These are phyloP conservation scores for Phaetusa simplex DNA, from an alignment of 2,113 vertebrate genomes.

Conservation along the genomic window DNA sequence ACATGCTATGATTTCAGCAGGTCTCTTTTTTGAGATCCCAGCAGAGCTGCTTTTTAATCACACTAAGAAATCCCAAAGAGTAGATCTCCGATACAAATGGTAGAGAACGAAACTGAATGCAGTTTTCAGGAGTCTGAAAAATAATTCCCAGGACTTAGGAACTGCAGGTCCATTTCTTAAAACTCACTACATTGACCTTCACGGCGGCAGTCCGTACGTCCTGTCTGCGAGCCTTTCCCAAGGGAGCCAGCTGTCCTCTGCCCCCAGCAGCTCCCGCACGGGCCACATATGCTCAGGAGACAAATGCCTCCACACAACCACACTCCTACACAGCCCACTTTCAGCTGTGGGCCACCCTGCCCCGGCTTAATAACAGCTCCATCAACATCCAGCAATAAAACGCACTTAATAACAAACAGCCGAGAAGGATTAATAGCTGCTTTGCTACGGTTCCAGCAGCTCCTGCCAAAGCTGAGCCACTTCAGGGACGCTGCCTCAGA, in stretches of 20 bases:
- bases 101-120: rapidly evolving
- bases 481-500: neutral
- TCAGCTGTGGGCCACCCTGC: rapidly evolving
- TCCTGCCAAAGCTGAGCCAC: neutral
- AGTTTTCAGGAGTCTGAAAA: neutral
- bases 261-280: neutral
- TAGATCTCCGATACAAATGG: rapidly evolving
- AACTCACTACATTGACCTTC: neutral
- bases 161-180: neutral
- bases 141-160: neutral
- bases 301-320: rapidly evolving
- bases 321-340: rapidly evolving
- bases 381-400: neutral
- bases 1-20: neutral
- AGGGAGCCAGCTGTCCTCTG: neutral
- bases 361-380: neutral
- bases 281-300: rapidly evolving
- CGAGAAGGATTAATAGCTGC: neutral
- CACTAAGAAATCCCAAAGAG: neutral
- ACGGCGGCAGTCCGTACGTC: rapidly evolving
- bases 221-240: rapidly evolving
- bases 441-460: neutral
- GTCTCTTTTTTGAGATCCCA: rapidly evolving
- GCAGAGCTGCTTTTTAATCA: neutral
- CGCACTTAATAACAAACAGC: rapidly evolving